Percentiles rank a stretch among this genome's conserved stretches.
phyloP scores from a whole-genome alignment of 2,113 vertebrate species.

The Pteruthius melanotis region DNA sequence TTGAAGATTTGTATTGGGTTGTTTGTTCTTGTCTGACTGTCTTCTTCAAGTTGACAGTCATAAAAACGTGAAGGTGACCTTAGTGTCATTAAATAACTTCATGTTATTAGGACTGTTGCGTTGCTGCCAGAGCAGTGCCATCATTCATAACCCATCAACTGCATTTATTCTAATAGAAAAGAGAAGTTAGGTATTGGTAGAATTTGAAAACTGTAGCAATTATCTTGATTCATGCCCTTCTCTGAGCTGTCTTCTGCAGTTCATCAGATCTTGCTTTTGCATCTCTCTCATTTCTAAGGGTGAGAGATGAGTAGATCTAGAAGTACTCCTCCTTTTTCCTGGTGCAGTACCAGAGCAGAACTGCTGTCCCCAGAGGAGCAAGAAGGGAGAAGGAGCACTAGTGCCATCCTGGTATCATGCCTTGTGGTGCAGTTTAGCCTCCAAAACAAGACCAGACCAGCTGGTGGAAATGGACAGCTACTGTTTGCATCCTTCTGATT shows the following conservation, averaged over 20 bases:
- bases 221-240: background rate
- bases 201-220: background rate
- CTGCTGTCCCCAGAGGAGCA: background rate
- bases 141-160: background rate
- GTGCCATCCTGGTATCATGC: background rate
- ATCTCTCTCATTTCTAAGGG: background rate
- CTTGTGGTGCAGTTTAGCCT: background rate
- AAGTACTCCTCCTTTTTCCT: background rate
- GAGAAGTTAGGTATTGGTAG: background rate
- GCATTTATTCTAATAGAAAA: background rate
- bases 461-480: background rate
- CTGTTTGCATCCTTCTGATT: background rate
- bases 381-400: background rate
- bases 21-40: background rate
- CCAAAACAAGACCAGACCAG: background rate
- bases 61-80: background rate
- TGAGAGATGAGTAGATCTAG: background rate
- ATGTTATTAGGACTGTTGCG: background rate
- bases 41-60: background rate
- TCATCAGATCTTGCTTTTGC: background rate
- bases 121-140: background rate
- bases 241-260: background rate
- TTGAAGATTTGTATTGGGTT: background rate
- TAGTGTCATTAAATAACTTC: background rate
- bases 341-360: background rate